Conservation (phyloP, 37 sponge, comb jelly and placozoan genomes). For the Diacarnus erythraeanus region DNA sequence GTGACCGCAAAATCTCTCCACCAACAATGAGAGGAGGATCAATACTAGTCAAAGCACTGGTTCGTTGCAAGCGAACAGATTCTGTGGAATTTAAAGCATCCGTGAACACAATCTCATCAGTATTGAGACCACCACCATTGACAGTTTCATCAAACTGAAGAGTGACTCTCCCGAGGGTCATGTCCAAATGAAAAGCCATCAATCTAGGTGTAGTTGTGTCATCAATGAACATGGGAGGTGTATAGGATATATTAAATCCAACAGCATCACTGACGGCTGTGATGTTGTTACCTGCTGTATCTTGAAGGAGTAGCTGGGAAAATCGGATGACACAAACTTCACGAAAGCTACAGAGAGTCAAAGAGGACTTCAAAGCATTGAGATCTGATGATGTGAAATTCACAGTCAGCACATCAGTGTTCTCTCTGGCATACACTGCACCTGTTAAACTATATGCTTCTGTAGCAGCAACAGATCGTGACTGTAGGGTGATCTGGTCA, state of each 20-base stretch:
- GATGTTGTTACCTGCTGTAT: constrained; percentile 77
- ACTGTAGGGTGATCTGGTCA: constrained; percentile 33
- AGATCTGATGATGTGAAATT: constrained; percentile 54
- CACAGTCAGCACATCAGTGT: constrained; percentile 65
- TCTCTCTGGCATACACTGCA: constrained; percentile 17
- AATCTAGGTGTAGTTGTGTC: constrained; percentile 76
- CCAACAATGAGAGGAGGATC: constrained; percentile 1
- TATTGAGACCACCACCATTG: constrained; percentile 41
- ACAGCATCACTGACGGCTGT: constrained; percentile 23
- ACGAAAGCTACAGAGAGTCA: constrained; percentile 40
- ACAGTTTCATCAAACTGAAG: constrained; percentile 87
- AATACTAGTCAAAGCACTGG: background rate
- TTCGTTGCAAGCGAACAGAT: constrained; percentile 15
- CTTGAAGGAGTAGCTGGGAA: constrained; percentile 30
- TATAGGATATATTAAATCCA: background rate
- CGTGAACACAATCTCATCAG: constrained; percentile 57
- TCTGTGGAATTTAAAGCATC: constrained; percentile 44
- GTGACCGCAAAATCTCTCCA: background rate
- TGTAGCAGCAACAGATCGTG: background rate
- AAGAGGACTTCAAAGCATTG: constrained; percentile 73
- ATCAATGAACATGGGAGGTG: constrained; percentile 21
- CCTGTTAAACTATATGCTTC: constrained; percentile 41
- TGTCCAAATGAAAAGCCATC: constrained; percentile 54
- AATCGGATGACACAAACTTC: constrained; percentile 77
- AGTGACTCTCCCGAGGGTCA: constrained; percentile 45